phyloP scores from a whole-genome alignment of 2,113 vertebrate genomes.

The Mystacornis crossleyi region DNA sequence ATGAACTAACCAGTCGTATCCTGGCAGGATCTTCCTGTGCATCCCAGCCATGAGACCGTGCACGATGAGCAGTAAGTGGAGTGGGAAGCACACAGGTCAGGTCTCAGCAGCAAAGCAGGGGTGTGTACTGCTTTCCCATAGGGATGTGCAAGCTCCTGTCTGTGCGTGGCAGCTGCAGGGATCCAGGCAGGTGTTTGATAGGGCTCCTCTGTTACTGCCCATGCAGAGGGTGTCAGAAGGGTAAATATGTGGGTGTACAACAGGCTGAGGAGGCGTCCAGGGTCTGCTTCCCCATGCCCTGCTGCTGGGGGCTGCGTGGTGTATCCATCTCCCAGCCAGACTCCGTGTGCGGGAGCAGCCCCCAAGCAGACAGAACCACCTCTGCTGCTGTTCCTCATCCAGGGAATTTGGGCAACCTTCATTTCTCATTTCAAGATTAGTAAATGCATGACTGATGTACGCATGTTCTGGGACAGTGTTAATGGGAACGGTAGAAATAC shows the following conservation, averaged over 20 bases:
- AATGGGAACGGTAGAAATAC: neutral
- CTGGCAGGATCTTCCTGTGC: neutral
- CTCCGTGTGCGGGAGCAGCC: fast-evolving
- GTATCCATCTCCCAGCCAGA: fast-evolving
- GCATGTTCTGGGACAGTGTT: neutral
- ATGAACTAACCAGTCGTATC: neutral
- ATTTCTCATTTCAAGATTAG: neutral
- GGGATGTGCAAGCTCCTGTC: neutral
- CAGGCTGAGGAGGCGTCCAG: neutral
- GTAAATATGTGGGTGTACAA: fast-evolving
- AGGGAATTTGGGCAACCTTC: neutral
- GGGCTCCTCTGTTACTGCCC: neutral
- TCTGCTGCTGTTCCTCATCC: neutral
- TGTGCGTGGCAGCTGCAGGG: neutral
- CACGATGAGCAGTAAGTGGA: neutral
- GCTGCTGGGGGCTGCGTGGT: fast-evolving
- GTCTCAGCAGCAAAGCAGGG: neutral
- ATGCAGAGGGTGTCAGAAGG: neutral
- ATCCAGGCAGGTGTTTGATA: fast-evolving
- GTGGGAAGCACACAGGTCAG: fast-evolving
- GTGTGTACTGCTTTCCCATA: neutral
- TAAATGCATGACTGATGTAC: neutral
- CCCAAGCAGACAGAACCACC: fast-evolving
- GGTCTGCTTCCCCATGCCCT: neutral
- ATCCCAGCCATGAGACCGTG: neutral